These are phyloP conservation scores for Nebria brevicollis DNA, from an alignment of 2,888 invertebrate genomes.

Conservation along the genomic window DNA sequence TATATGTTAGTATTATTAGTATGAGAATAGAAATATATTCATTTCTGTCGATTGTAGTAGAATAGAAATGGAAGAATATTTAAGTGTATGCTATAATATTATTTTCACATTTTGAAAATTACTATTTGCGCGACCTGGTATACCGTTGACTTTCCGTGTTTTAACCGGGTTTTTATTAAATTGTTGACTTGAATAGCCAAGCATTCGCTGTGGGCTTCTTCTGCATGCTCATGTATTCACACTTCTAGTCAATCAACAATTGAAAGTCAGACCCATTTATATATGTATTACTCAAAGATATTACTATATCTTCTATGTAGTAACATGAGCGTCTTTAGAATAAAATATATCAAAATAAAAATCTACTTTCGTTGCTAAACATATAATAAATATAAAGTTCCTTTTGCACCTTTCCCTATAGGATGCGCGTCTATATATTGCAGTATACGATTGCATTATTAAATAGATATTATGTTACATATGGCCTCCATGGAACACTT, in stretches of 20 bases:
- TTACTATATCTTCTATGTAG: background rate
- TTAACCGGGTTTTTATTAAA: conserved; percentile 1
- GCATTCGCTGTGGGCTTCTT: background rate
- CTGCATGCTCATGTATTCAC: background rate
- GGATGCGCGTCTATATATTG: background rate
- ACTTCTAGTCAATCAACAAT: background rate
- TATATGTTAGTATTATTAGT: background rate
- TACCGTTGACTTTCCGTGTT: background rate
- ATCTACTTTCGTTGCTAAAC: background rate
- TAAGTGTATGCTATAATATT: background rate
- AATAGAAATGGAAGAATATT: background rate
- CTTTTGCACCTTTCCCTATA: background rate
- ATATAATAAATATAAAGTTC: background rate
- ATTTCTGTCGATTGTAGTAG: background rate
- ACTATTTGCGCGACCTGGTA: background rate
- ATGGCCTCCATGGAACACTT: background rate
- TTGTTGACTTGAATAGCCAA: background rate
- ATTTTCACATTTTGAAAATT: background rate
- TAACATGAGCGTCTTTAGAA: background rate
- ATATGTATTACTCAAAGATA: background rate
- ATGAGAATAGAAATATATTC: background rate
- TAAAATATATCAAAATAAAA: background rate
- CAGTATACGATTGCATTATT: background rate
- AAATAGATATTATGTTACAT: background rate
- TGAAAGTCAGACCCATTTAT: background rate